Conservation (phyloP, 1,140 invertebrate genomes). For the Rhysida immarginata region DNA sequence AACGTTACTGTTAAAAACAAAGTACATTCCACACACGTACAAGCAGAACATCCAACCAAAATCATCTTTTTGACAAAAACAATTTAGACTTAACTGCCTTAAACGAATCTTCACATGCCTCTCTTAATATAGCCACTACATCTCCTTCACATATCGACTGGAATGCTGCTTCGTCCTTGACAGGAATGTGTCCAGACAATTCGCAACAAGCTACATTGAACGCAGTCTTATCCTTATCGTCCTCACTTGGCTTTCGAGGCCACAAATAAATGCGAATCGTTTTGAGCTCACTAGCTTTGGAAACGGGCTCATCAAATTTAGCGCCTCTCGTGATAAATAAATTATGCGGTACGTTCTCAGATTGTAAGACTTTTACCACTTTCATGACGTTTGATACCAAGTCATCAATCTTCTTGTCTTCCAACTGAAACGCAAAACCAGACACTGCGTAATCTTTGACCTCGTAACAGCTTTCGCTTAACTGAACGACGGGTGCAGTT, state of each 20-base stretch:
- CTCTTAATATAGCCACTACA: conserved; percentile 10
- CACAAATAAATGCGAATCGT: conserved; percentile 43
- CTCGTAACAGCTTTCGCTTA: conserved; percentile 35
- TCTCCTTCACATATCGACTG: conserved; percentile 7
- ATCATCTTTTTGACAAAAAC: no score
- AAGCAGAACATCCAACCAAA: no score
- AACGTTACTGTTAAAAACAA: no score
- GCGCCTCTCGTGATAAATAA: conserved; percentile 44
- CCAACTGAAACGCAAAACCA: conserved; percentile 45
- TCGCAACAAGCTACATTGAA: conserved; percentile 48
- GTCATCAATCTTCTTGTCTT: conserved; percentile 23
- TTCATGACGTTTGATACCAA: conserved; percentile 30
- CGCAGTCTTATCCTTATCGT: conserved; percentile 35
- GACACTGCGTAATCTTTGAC: conserved; percentile 39
- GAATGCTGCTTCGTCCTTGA: conserved; percentile 26
- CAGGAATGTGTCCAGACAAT: conserved; percentile 46
- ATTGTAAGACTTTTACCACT: conserved; percentile 37
- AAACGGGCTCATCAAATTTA: conserved; percentile 13
- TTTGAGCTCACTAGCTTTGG: conserved; percentile 1
- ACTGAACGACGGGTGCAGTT: conserved; percentile 31
- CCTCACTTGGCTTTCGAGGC: conserved; percentile 36
- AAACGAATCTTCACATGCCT: conserved; percentile 14
- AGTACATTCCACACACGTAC: no score
- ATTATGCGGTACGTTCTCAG: conserved; percentile 47
- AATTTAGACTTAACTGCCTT: not conserved